Conservation (phyloP, 2,888 invertebrate genomes). For the Rugalucina vietnamica region DNA sequence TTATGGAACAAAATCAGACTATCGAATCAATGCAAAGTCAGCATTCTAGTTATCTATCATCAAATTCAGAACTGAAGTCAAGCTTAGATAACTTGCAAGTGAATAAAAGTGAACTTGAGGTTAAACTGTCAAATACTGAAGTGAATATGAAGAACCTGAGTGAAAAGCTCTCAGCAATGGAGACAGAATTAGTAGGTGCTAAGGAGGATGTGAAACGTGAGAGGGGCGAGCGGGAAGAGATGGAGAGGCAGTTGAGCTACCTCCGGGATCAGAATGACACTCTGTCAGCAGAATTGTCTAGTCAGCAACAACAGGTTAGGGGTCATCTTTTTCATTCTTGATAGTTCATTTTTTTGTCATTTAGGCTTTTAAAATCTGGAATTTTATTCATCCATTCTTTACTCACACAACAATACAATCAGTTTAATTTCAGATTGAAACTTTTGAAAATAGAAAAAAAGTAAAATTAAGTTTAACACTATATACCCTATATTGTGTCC, state of each 20-base stretch:
- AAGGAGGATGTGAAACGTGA: conserved; percentile 41
- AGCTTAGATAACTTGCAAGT: background rate
- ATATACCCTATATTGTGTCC: background rate
- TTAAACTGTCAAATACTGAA: background rate
- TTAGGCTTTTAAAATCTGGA: no score
- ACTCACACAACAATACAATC: no score
- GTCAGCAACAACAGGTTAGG: conserved; percentile 69
- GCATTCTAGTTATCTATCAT: background rate
- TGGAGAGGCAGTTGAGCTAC: conserved; percentile 49
- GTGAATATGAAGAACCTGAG: background rate
- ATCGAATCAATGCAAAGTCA: background rate
- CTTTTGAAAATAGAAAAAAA: no score
- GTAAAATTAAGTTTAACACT: no score
- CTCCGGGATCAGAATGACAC: conserved; percentile 54
- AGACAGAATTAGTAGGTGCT: conserved; percentile 21
- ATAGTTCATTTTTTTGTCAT: no score
- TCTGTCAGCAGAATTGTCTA: conserved; percentile 63
- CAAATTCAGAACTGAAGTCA: background rate
- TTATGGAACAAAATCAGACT: background rate
- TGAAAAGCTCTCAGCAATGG: conserved; percentile 5
- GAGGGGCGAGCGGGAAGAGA: conserved; percentile 48
- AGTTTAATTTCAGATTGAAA: no score
- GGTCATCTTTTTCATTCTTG: no score
- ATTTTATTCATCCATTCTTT: no score
- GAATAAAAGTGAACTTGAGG: conserved; percentile 9